Evolutionary conservation across 2,113 vertebrate genomes (phyloP), one percentile per base, ranked within the genome.

Genomic region (Alethe castanea): DNA sequence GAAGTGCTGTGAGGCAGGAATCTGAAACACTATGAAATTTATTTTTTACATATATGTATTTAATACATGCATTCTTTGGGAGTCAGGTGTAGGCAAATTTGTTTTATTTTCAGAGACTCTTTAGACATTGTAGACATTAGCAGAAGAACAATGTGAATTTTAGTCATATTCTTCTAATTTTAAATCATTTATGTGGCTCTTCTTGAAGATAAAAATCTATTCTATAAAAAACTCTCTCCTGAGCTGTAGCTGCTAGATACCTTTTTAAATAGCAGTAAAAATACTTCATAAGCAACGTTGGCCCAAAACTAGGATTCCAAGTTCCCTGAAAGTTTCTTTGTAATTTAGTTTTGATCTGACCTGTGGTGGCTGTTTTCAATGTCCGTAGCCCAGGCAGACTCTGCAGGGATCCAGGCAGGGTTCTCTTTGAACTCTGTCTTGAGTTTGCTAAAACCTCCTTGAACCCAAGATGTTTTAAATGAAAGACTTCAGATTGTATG

Each of bases 401-500:
- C 95, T 80, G 94, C 95, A 88, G 94, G 95, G 95, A 93, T 80
- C 85, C 96, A 93, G 45, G 66, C 81, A 86, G 62, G 28, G 62
- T 61, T 95, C 85, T 88, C 95, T 96, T 96, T 96, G 96, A 96
- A 96, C 94, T 96, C 79, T 80, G 74, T 38, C 74, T 93, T 90
- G 45, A 76, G 42, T 90, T 95, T 91, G 48, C 88, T 94, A 61
- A 96, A 96, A 72, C 44, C 61, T 82, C 45, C 84, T 91, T 91
- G 84, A 96, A 78, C 25, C 85, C 74, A 96, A 97, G 88, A 93
- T 94, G 95, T 95, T 97, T 97, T 92, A 97, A 97, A 93, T 97
- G 96, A 95, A 96, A 93, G 59, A 82, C 88, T 93, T 95, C 74
- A 88, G 74, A 77, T 33, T 94, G 90, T 44, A 88, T 59, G 35